phyloP scores from a whole-genome alignment of 2,113 vertebrate genomes.

The Microcebus griseorufus region DNA sequence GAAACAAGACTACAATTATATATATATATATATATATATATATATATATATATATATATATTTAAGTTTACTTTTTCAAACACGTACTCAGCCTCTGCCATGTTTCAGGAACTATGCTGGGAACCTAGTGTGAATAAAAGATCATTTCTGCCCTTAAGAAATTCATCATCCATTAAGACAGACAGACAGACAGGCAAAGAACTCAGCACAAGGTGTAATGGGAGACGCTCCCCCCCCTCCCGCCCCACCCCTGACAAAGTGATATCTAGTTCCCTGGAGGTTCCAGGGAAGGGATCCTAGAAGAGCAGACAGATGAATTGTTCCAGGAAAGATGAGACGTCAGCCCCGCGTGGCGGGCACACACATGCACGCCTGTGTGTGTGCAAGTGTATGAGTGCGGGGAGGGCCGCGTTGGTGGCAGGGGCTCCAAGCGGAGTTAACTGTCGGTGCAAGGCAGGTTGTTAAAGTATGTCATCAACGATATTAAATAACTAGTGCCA shows the following conservation, averaged over 20 bases:
- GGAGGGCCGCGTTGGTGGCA: background rate
- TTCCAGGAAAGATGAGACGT: background rate
- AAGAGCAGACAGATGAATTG: background rate
- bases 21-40: no score
- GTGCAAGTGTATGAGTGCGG: accelerated
- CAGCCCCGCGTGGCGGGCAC: background rate
- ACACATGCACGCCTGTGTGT: background rate
- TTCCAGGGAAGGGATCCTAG: background rate
- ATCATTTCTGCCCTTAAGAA: conserved; percentile 9
- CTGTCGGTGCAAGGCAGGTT: background rate
- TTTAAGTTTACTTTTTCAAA: background rate
- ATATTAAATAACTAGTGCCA: background rate
- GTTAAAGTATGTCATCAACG: background rate
- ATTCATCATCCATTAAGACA: background rate
- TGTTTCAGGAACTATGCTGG: conserved; percentile 1
- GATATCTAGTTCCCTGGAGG: background rate
- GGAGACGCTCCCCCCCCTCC: background rate
- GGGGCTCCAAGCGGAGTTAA: background rate
- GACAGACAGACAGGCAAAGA: background rate
- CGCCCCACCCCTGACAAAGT: no score
- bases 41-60: no score
- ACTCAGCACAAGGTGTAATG: background rate
- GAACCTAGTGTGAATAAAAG: conserved; percentile 35
- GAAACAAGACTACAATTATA: background rate
- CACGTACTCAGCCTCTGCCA: conserved; percentile 15